Evolutionary conservation across 2,113 vertebrate species (phyloP), one percentile per base, ranked within the genome.

Genomic region (Chamaea fasciata): DNA sequence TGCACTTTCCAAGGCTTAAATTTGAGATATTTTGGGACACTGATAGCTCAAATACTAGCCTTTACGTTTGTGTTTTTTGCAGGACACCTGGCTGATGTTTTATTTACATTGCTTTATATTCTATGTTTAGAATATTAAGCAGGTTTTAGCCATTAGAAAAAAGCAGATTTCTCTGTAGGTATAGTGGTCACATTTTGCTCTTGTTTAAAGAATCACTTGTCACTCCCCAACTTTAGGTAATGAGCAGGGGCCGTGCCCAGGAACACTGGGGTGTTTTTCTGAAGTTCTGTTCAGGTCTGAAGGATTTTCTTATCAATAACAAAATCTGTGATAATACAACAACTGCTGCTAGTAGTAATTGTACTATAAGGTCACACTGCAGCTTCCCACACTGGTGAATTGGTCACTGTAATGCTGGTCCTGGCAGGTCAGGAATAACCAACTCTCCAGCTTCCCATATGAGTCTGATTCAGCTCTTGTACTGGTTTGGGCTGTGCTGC

Each of bases 401-500:
- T 46, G 7, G 26, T 46, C 53, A 7, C 3, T 75, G 64, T 46
- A 23, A 12, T 1, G 11, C 53, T 64, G 76, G 28, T 52, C 16
- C 24, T 1, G 11, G 8, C 30, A 31, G 71, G 16, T 47, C 10
- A 14, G 73, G 60, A 70, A 20, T 39, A 86, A 52, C 44, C 55
- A 50, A 11, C 44, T 59, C 35, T 56, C 1, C 17, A 63, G 44
- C 52, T 63, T 74, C 44, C 30, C 0, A 0, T 13, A 5, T 7
- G 28, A 42, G 41, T 28, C 26, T 9, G 31, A 23, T 62, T 63
- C 31, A 35, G 21, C 42, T 94, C 49, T 64, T 82, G 47, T 64
- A 13, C 37, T 83, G 33, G 13, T 41, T 13, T 55, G 57, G 56
- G 68, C 67, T 65, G 31, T 20, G 62, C 50, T 85, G 46, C 28